Percentiles rank a stretch among this genome's conserved stretches.
These are phyloP conservation scores for Brassicogethes aeneus DNA, from an alignment of 2,888 invertebrate species.

Conservation along the genomic window DNA sequence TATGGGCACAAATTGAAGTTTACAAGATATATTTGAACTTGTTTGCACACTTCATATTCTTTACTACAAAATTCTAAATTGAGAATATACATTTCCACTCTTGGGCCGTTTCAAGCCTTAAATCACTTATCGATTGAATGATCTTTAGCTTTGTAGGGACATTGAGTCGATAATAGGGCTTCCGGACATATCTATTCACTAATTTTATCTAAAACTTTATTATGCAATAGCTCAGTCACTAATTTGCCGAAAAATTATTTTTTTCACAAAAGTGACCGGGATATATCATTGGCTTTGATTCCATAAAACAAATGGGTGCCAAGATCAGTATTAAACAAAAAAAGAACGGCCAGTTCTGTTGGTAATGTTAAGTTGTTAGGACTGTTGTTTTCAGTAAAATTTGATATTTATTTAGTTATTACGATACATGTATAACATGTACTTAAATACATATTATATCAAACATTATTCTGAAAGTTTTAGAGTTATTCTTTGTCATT, in stretches of 20 bases:
- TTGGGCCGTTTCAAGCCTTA: not conserved
- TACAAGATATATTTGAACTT: constrained; percentile 30
- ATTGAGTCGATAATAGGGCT: too few species aligned
- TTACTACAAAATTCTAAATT: not conserved
- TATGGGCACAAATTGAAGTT: constrained; percentile 43
- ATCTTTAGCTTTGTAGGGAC: too few species aligned
- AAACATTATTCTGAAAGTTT: constrained; percentile 45
- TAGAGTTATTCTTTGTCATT: constrained; percentile 66
- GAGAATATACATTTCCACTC: too few species aligned
- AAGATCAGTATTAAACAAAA: constrained; percentile 39
- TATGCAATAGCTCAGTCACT: too few species aligned
- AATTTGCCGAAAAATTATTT: too few species aligned
- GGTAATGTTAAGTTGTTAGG: constrained; percentile 19
- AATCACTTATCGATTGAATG: too few species aligned
- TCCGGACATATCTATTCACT: not conserved
- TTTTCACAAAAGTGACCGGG: too few species aligned
- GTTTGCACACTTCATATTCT: constrained; percentile 25
- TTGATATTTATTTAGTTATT: constrained; percentile 25
- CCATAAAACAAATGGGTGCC: constrained; percentile 30
- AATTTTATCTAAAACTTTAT: constrained; percentile 1
- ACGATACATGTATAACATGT: constrained; percentile 35
- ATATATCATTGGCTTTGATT: constrained; percentile 19
- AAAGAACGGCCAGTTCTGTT: constrained; percentile 38
- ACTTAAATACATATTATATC: constrained; percentile 40
- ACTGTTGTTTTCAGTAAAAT: constrained; percentile 18